Evolutionary conservation across 37 sponge, comb jelly and placozoan genomes (phyloP).

Genomic region (Agelas oroides): DNA sequence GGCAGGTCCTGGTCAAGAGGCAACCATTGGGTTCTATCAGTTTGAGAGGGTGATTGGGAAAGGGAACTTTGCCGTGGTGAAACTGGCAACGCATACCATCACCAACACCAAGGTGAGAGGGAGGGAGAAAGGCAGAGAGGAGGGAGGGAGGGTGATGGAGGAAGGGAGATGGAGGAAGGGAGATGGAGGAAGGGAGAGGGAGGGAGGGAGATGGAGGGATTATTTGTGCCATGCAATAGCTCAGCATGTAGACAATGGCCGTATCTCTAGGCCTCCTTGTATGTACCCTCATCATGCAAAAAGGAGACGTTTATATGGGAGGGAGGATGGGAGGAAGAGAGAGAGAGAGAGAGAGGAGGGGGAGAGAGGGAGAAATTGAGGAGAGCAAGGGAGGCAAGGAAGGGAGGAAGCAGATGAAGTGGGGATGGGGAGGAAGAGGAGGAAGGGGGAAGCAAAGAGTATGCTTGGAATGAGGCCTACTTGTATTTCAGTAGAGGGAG

Average conservation of each 20-base stretch:
- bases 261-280: no score
- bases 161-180: background rate
- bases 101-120: conserved; percentile 80
- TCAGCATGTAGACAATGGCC: no score
- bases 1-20: background rate
- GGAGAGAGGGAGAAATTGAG: background rate
- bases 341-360: no score
- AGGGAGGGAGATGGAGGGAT: no score
- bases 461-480: no score
- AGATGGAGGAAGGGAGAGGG: no score
- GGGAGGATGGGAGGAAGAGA: no score
- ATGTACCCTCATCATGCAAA: no score
- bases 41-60: conserved; percentile 88
- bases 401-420: background rate
- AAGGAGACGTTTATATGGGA: no score
- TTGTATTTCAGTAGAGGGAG: no score
- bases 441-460: no score
- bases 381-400: background rate
- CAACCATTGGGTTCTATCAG: conserved; percentile 76
- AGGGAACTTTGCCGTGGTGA: conserved; percentile 97
- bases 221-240: no score
- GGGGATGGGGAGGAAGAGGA: background rate
- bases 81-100: conserved; percentile 86
- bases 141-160: background rate
- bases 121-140: background rate